Evolutionary conservation across 2,113 vertebrate genomes (phyloP).

Genomic region (Dromas ardeola): DNA sequence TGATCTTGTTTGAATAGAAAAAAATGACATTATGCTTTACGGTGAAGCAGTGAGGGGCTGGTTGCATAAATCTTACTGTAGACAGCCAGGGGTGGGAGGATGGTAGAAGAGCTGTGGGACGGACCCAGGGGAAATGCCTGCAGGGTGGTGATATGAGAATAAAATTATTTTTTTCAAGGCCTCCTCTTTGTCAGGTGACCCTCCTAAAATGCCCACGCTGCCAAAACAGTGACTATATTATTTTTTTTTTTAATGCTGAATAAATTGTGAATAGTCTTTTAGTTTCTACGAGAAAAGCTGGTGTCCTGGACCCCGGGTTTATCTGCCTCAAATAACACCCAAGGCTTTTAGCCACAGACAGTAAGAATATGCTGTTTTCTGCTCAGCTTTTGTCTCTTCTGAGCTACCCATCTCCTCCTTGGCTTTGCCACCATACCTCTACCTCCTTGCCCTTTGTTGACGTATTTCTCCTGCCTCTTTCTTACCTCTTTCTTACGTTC

Average conservation of each 20-base stretch:
- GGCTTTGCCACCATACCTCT: neutral
- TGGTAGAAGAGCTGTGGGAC: constrained; percentile 34
- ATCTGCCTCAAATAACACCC: neutral
- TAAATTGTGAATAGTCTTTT: neutral
- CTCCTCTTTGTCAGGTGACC: constrained; percentile 20
- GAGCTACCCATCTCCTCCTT: neutral
- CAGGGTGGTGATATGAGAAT: neutral
- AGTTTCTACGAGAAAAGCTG: neutral
- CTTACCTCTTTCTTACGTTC: neutral
- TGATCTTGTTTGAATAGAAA: neutral
- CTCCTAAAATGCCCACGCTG: constrained; percentile 8
- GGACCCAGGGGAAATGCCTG: constrained; percentile 34
- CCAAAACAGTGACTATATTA: neutral
- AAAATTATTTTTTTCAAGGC: neutral
- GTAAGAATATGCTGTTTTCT: neutral
- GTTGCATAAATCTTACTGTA: constrained; percentile 19
- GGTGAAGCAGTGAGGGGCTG: neutral
- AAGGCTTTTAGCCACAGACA: neutral
- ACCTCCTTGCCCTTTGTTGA: neutral
- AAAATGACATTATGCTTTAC: neutral
- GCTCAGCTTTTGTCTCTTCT: neutral
- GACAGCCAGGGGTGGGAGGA: constrained; percentile 40
- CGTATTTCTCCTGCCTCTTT: neutral
- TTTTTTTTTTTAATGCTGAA: constrained; percentile 4
- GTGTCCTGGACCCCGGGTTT: neutral